Evolutionary conservation across 92 coral and sea anemone species (phyloP).

Genomic region (Epizoanthus fatuus): DNA sequence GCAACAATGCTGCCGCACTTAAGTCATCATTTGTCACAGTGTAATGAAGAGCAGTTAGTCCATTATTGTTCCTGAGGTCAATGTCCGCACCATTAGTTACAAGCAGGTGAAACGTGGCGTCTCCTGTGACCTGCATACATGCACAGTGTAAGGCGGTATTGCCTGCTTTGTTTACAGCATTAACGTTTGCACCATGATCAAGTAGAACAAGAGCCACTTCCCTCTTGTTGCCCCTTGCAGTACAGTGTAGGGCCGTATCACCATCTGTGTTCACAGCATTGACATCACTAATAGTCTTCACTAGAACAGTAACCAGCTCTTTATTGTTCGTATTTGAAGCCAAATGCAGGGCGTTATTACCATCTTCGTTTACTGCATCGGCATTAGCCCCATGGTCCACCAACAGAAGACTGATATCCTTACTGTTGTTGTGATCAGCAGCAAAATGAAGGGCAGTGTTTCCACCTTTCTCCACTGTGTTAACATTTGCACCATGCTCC

Average conservation of each 20-base stretch:
- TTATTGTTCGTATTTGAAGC: constrained; percentile 1
- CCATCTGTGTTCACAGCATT: constrained; percentile 1
- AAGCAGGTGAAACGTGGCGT: not conserved
- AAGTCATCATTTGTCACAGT: constrained; percentile 2
- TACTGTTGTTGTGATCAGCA: not conserved
- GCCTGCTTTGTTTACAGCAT: not conserved
- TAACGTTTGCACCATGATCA: constrained; percentile 15
- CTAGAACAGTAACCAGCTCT: constrained; percentile 19
- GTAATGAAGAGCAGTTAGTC: constrained; percentile 31
- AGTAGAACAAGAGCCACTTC: constrained; percentile 9
- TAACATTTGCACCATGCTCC: constrained; percentile 18
- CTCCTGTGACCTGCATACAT: constrained; percentile 17
- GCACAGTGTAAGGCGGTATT: constrained; percentile 28
- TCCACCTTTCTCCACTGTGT: not conserved
- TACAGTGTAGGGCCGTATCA: constrained; percentile 5
- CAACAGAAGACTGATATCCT: not conserved
- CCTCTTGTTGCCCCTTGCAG: not conserved
- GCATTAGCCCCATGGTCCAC: constrained; percentile 17
- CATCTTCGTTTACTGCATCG: constrained; percentile 4
- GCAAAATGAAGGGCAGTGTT: constrained; percentile 43
- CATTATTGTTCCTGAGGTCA: constrained; percentile 3
- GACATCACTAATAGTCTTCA: constrained; percentile 2
- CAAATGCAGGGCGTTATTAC: constrained; percentile 25
- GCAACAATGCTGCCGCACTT: not conserved
- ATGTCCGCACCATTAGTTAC: constrained; percentile 11